Evolutionary conservation across 2,797 vertebrate genomes (phyloP), one percentile per base, ranked within the genome.

Genomic region (Cuculus canorus): DNA sequence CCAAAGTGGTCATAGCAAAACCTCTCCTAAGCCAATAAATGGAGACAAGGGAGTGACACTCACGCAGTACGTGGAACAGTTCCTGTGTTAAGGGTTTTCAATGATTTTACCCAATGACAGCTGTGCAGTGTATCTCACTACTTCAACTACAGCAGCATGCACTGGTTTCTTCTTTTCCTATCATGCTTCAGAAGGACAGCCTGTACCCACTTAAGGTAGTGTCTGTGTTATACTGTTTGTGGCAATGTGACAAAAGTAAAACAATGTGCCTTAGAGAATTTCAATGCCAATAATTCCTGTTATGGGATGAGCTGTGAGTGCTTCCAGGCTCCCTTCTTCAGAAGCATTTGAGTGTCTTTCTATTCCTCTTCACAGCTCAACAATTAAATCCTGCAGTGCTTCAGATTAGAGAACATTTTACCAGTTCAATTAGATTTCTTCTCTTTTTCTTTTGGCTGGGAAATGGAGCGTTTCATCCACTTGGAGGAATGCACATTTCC

Each of bases 121-220:
- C 39, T 54, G 11, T 0, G 0, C 9, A 68, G 43, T 1, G 1
- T 61, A 13, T 47, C 27, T 66, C 50, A 52, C 53, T 43, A 19
- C 24, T 75, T 1, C 2, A 75, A 61, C 5, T 41, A 15, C 1
- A 1, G 18, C 8, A 82, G 10, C 5, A 16, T 27, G 10, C 0
- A 0, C 70, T 50, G 11, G 3, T 37, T 76, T 84, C 45, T 77
- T 47, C n/a, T 78, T 83, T 52, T 69, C 41, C 19, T 76, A 27
- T 41, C 22, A 13, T 27, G 24, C 5, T 65, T 54, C 69, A 50
- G 8, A 92, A 78, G 12, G 10, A 50, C 9, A 45, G 21, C 25
- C 4, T 5, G 35, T 37, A 12, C n/a, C 32, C n/a, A 54, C 23
- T 45, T 52, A 11, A 59, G 53, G 54, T 10, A 33, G 21, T 52